phyloP scores from a whole-genome alignment of 2,888 invertebrate species.

The Tortrix viridana region DNA sequence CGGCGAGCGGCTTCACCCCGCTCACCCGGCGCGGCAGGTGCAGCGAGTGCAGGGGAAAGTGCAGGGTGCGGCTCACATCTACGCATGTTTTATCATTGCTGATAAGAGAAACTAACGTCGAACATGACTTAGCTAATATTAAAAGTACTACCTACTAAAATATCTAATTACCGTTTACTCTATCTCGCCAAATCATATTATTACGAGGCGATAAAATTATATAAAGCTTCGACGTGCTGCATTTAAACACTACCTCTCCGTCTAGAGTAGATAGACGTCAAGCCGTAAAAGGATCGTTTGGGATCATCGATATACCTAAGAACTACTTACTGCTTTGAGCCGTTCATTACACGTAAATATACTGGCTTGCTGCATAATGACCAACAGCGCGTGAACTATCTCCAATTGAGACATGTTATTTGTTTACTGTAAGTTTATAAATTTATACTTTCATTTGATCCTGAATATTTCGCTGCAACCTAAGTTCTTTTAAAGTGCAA shows the following conservation, averaged over 20 bases:
- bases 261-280: constrained; percentile 25
- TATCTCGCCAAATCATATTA: constrained; percentile 46
- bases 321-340: constrained; percentile 25
- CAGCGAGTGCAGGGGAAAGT: constrained; percentile 70
- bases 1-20: constrained; percentile 65
- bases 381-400: neutral
- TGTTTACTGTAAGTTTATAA: neutral
- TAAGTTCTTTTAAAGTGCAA: too few relatives aligned
- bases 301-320: constrained; percentile 23
- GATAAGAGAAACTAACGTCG: constrained; percentile 78
- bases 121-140: constrained; percentile 56
- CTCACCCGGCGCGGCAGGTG: constrained; percentile 56
- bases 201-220: constrained; percentile 41
- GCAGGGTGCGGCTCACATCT: constrained; percentile 72
- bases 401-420: neutral
- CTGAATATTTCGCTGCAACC: too few relatives aligned
- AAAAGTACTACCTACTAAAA: constrained; percentile 43
- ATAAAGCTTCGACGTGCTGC: constrained; percentile 18
- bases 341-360: constrained; percentile 20
- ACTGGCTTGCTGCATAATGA: constrained; percentile 10
- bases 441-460: neutral
- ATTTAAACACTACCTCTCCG: constrained; percentile 37
- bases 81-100: constrained; percentile 79
- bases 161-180: constrained; percentile 39
- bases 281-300: constrained; percentile 28